phyloP scores from a whole-genome alignment of 2,888 invertebrate genomes.

The Hedychridium roseum region DNA sequence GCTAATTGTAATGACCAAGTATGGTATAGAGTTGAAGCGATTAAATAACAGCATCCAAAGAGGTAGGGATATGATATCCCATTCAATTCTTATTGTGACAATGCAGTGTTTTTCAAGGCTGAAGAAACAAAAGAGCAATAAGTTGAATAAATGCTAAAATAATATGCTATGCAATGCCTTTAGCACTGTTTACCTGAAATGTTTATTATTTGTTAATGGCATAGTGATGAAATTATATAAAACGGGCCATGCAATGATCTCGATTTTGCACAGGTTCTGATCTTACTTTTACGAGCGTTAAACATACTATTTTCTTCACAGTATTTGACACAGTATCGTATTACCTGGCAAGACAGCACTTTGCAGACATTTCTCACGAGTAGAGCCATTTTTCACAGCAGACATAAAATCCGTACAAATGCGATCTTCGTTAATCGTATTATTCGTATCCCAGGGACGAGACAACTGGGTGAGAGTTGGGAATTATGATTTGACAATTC shows the following conservation, averaged over 20 bases:
- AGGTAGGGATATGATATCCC: neutral
- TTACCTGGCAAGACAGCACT: slow-evolving; percentile 54
- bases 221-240: neutral
- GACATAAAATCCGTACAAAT: too few species aligned
- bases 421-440: too few species aligned
- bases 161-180: neutral
- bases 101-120: neutral
- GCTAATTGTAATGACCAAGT: slow-evolving; percentile 9
- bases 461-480: too few species aligned
- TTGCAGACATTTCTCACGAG: slow-evolving; percentile 53
- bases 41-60: neutral
- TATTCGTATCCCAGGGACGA: too few species aligned
- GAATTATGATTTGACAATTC: too few species aligned
- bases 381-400: slow-evolving; percentile 59
- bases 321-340: slow-evolving; percentile 2
- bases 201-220: too few species aligned
- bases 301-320: neutral
- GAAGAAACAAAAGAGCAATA: neutral
- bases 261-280: neutral
- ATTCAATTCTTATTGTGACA: neutral
- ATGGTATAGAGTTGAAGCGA: neutral
- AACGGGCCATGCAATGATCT: neutral
- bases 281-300: neutral
- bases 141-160: neutral
- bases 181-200: too few species aligned